Percentiles rank a stretch among this genome's conserved stretches.
Evolutionary conservation across 1,140 invertebrate species (phyloP).

Genomic region (Homarus americanus): DNA sequence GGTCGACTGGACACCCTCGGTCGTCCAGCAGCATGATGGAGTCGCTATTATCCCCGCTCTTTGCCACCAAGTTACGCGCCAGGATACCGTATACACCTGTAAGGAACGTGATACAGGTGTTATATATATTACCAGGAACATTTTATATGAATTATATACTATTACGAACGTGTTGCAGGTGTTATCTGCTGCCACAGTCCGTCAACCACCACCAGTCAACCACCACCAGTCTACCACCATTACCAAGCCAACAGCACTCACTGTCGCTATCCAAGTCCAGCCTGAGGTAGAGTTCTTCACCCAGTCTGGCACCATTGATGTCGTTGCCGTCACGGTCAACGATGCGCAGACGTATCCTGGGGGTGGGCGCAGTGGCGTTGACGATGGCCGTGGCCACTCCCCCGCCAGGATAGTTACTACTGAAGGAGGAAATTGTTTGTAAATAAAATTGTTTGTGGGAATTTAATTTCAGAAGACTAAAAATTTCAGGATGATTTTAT

Average conservation of each 20-base stretch:
- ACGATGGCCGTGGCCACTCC: slow-evolving; percentile 76
- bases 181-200: neutral
- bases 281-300: slow-evolving; percentile 77
- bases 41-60: slow-evolving; percentile 79
- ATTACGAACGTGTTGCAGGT: neutral
- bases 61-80: slow-evolving; percentile 81
- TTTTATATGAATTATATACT: too few species aligned
- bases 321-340: slow-evolving; percentile 77
- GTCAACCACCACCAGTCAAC: neutral
- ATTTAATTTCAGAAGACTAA: too few species aligned
- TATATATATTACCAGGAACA: neutral
- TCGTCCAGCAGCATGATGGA: slow-evolving; percentile 80
- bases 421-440: neutral
- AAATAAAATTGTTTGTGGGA: too few species aligned
- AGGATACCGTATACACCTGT: slow-evolving; percentile 81
- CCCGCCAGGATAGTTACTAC: slow-evolving; percentile 49
- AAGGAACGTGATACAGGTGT: slow-evolving; percentile 12
- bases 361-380: slow-evolving; percentile 78
- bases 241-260: slow-evolving; percentile 48
- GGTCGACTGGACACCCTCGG: slow-evolving; percentile 81
- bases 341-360: slow-evolving; percentile 78
- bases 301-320: slow-evolving; percentile 77
- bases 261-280: slow-evolving; percentile 78
- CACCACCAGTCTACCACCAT: too few species aligned
- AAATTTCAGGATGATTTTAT: too few species aligned